Conservation (phyloP, 2,888 invertebrate genomes). For the Anoplius nigerrimus region DNA sequence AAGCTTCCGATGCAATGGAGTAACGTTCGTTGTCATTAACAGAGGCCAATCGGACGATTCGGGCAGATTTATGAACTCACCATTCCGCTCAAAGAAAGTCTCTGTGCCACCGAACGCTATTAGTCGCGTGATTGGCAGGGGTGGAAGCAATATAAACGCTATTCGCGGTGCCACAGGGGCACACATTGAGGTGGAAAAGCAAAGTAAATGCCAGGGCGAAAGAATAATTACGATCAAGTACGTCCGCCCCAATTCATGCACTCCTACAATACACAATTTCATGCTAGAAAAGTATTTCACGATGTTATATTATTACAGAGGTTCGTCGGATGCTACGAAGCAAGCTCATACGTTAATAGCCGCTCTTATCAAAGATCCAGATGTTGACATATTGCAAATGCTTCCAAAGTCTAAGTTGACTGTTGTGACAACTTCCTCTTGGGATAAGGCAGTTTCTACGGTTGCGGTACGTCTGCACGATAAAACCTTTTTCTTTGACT, state of each 20-base stretch:
- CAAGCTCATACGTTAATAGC: conserved; percentile 94
- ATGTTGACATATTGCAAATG: conserved; percentile 91
- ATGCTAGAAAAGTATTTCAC: not conserved
- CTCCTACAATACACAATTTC: conserved; percentile 9
- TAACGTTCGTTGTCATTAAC: conserved; percentile 13
- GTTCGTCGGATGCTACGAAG: conserved; percentile 92
- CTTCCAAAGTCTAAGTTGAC: conserved; percentile 82
- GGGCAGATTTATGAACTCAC: conserved; percentile 75
- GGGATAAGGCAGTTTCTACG: conserved; percentile 77
- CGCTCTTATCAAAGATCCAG: conserved; percentile 95
- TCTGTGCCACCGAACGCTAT: conserved; percentile 96
- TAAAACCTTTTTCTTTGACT: not conserved
- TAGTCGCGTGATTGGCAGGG: conserved; percentile 97
- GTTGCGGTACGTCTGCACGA: conserved; percentile 73
- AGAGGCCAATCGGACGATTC: conserved; percentile 73
- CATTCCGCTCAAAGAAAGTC: conserved; percentile 89
- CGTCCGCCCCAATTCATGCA: too few species aligned
- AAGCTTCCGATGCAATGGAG: not conserved
- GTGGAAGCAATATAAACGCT: conserved; percentile 98
- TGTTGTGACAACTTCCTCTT: conserved; percentile 77
- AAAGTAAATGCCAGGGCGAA: conserved; percentile 95
- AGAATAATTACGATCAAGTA: conserved; percentile 96
- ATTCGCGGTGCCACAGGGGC: conserved; percentile 97
- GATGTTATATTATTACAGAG: conserved; percentile 76
- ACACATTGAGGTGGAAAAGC: conserved; percentile 98